Evolutionary conservation across 2,797 vertebrate species (phyloP), one percentile per base, ranked within the genome.

Genomic region (Enteromius trimaculatus): DNA sequence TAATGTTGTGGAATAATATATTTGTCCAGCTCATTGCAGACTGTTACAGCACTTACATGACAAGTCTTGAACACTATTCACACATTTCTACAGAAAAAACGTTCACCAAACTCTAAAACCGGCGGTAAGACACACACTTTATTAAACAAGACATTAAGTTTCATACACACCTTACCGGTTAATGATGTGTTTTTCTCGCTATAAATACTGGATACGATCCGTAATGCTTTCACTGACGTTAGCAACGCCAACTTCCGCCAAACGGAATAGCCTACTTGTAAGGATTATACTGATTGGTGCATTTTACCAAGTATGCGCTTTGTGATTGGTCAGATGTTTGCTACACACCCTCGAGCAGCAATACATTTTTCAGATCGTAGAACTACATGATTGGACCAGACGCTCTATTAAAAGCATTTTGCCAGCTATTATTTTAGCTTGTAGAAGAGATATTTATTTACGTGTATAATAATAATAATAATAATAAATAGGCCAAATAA

Each of bases 351-450:
- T 34, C 4, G 1, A 16, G 11, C 62, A 55, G 34, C 62, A 31
- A 77, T 26, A 77, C 37, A 60, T 1, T 77, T 77, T 77, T 16
- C 53, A 77, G 65, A 60, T 83, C 74, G 74, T 83, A 69, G 65
- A 62, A 49, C 49, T 47, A 60, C 19, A 23, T 26, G 74, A 83
- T 83, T 83, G 81, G 81, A 69, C 72, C 68, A 69, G n/a, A 76
- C 39, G 23, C 29, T 17, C 23, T 72, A 16, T 71, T 29, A 23
- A 1, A 29, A 29, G 13, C 3, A 16, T 44, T 44, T 70, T 70
- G 68, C 7, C 4, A 11, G 44, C 29, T 47, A 10, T 16, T 47
- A 49, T 71, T 29, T 49, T 19, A 47, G 6, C 49, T 49, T 44
- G 23, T 0, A 26, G 1, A 21, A 68, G 2, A 23, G 1, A 23